These are phyloP conservation scores for Leptopilina myrica DNA, from an alignment of 2,888 invertebrate genomes.

Conservation along the genomic window DNA sequence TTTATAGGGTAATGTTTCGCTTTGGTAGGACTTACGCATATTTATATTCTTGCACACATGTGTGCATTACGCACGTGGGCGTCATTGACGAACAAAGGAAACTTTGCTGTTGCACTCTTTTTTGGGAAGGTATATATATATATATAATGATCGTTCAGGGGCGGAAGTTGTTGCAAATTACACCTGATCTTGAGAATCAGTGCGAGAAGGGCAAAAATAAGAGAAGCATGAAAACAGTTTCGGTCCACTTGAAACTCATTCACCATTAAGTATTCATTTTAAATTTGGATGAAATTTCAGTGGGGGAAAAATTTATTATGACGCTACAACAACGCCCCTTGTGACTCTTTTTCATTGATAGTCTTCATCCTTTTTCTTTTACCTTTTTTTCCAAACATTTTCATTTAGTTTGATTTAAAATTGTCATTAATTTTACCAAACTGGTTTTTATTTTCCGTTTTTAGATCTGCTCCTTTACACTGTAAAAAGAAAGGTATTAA, in stretches of 20 bases:
- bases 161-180: slow-evolving; percentile 34
- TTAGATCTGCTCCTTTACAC: too few species aligned
- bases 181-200: slow-evolving; percentile 38
- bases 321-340: too few species aligned
- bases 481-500: too few species aligned
- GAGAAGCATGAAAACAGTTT: slow-evolving; percentile 16
- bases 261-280: background rate
- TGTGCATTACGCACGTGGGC: slow-evolving; percentile 33
- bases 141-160: slow-evolving; percentile 13
- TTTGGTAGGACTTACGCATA: slow-evolving; percentile 36
- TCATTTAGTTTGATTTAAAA: background rate
- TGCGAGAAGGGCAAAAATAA: slow-evolving; percentile 21
- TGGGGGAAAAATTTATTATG: background rate
- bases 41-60: slow-evolving; percentile 33
- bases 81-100: slow-evolving; percentile 45
- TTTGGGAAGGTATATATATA: slow-evolving; percentile 11
- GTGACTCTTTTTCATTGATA: background rate
- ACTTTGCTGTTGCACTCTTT: slow-evolving; percentile 26
- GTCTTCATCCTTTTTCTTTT: background rate
- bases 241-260: slow-evolving; percentile 35
- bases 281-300: too few species aligned
- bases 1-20: slow-evolving; percentile 25
- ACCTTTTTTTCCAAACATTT: too few species aligned
- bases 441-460: too few species aligned
- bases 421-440: too few species aligned